Evolutionary conservation across 1,140 invertebrate species (phyloP).

Genomic region (Bombus confusus): DNA sequence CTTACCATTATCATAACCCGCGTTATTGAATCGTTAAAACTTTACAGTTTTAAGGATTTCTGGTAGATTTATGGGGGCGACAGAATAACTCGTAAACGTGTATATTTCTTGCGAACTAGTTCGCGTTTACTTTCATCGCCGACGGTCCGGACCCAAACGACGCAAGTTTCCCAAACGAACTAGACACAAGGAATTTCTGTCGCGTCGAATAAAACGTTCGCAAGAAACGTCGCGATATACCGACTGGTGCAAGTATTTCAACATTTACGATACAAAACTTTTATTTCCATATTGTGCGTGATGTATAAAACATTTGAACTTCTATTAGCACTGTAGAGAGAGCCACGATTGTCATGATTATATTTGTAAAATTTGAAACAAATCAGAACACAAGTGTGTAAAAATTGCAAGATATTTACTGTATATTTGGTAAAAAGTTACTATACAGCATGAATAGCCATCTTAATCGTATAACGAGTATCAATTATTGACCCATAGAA

Average conservation of each 20-base stretch:
- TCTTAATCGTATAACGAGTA: too few species aligned
- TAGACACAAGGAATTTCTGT: not conserved
- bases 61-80: not conserved
- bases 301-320: not conserved
- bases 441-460: too few species aligned
- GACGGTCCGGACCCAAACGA: not conserved
- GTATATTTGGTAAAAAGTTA: too few species aligned
- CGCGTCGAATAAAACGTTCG: not conserved
- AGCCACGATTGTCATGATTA: too few species aligned
- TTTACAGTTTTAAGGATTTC: not conserved
- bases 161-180: not conserved
- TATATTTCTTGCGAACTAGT: not conserved
- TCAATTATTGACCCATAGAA: too few species aligned
- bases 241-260: not conserved
- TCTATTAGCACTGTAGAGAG: too few species aligned
- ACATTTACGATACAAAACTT: not conserved
- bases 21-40: not conserved
- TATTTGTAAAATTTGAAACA: too few species aligned
- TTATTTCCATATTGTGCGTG: not conserved
- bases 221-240: not conserved
- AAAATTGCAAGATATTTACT: too few species aligned
- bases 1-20: not conserved
- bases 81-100: not conserved
- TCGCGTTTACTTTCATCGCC: not conserved
- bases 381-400: too few species aligned